Base-by-base conservation (phyloP, 2,113 vertebrate genomes). In the Planiliza haematocheilus region DNA sequence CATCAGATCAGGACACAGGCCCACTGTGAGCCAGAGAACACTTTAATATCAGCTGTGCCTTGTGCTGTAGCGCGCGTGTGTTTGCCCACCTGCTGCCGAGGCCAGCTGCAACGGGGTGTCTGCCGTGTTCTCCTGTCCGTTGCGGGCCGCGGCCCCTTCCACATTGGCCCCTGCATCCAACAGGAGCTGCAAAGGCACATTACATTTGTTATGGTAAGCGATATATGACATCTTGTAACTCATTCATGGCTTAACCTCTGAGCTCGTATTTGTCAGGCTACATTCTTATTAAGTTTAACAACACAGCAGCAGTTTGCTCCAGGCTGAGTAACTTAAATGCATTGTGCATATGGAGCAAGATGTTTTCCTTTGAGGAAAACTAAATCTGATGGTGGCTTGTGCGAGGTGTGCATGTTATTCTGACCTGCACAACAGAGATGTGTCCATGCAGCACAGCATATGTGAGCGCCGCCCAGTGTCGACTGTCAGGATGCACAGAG, bases 401-500 rank as follows among this genome's bases (percentile, higher is more conserved):
- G 24, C 5, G 24, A 30, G 24, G 20, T 60, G 0, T 0, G 16
- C 0, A 10, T n/a, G n/a, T 0, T 1, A 49, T 84, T 74, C 93
- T 86, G 37, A 99, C 98, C 97, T 99, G 97, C 0, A 97, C 97
- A 0, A 99, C 97, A 0, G 98, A 98, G 86, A 99, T 97, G 90
- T 99, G 98, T 45, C 97, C 97, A 0, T 99, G 97, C 4, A 99
- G 52, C 56, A 99, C 97, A 0, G 97, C 97, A 0, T 98, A 97
- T 0, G 97, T 99, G 42, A 99, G 94, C 0, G 97, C 94, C 0
- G 96, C 96, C 98, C 98, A 99, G 89, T 97, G 95, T 1, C 98
- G 94, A 82, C 96, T 98, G 86, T 99, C 97, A 0, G 97, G 97
- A n/a, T 99, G 96, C n/a, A 97, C 94, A 0, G 96, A 99, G 0